These are phyloP conservation scores for Rissa tridactyla DNA, from an alignment of 2,113 vertebrate species.

Conservation along the genomic window DNA sequence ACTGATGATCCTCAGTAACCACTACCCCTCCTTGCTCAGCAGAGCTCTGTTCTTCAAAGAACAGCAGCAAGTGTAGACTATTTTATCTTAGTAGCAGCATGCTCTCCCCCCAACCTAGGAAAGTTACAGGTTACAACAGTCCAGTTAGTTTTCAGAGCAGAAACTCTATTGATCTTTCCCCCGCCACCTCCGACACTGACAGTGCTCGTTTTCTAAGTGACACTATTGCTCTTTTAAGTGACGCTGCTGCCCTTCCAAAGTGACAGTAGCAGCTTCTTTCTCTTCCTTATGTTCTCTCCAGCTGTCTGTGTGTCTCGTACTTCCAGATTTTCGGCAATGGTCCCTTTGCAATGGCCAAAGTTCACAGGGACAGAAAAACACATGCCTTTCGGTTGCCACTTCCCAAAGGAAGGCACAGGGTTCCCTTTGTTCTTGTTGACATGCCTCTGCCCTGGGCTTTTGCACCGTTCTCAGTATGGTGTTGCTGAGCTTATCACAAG, in stretches of 20 bases:
- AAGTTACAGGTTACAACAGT: not conserved
- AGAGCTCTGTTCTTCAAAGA: not conserved
- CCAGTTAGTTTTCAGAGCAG: not conserved
- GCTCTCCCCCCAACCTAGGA: not conserved
- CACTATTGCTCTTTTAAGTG: not conserved
- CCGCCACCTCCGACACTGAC: not conserved
- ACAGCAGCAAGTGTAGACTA: not conserved
- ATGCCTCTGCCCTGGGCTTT: not conserved
- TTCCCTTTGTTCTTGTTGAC: not conserved
- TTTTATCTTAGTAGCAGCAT: not conserved
- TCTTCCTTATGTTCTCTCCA: not conserved
- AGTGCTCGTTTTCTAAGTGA: not conserved
- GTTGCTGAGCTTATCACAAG: not conserved
- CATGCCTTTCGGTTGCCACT: not conserved
- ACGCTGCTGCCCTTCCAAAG: not conserved
- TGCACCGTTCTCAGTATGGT: not conserved
- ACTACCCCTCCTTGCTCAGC: not conserved
- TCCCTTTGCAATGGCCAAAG: not conserved
- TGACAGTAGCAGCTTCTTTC: not conserved
- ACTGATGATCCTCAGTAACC: not conserved
- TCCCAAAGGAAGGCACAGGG: not conserved
- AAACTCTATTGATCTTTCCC: not conserved
- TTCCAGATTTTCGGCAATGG: not conserved
- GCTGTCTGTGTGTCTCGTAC: not conserved
- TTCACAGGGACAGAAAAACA: not conserved